Percentiles rank a stretch among this genome's conserved stretches.
Conservation (phyloP, 2,113 vertebrate genomes). For the Opisthocomus hoazin region DNA sequence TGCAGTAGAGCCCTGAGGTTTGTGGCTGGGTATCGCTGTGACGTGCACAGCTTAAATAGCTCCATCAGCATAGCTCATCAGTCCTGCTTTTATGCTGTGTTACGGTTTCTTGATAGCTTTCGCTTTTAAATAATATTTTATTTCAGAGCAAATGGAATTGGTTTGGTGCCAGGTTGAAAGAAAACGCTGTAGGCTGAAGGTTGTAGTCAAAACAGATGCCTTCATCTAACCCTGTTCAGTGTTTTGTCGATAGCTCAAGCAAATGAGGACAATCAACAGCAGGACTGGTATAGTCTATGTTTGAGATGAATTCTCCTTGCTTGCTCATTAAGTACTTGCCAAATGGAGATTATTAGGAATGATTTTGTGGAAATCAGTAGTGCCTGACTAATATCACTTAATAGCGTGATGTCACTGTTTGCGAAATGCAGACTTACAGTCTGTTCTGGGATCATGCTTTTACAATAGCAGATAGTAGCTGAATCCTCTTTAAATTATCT, state of each 20-base stretch:
- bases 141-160: background rate
- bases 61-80: background rate
- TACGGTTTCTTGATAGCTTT: background rate
- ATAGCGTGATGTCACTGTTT: slow-evolving; percentile 37
- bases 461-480: slow-evolving; percentile 57
- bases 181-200: background rate
- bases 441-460: slow-evolving; percentile 61
- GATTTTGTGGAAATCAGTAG: background rate
- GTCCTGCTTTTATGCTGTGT: background rate
- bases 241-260: background rate
- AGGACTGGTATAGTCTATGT: too few species aligned
- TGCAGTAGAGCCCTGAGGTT: background rate
- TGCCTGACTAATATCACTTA: background rate
- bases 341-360: background rate
- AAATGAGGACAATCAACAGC: background rate
- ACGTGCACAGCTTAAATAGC: background rate
- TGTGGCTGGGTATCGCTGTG: background rate
- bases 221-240: background rate
- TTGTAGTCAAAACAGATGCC: background rate
- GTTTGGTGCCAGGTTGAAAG: background rate
- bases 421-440: slow-evolving; percentile 32
- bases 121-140: background rate
- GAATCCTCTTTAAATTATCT: slow-evolving; percentile 77
- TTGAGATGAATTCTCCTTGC: background rate
- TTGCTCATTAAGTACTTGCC: background rate